phyloP scores from a whole-genome alignment of 1,140 invertebrate genomes.

The Drusus annulatus region DNA sequence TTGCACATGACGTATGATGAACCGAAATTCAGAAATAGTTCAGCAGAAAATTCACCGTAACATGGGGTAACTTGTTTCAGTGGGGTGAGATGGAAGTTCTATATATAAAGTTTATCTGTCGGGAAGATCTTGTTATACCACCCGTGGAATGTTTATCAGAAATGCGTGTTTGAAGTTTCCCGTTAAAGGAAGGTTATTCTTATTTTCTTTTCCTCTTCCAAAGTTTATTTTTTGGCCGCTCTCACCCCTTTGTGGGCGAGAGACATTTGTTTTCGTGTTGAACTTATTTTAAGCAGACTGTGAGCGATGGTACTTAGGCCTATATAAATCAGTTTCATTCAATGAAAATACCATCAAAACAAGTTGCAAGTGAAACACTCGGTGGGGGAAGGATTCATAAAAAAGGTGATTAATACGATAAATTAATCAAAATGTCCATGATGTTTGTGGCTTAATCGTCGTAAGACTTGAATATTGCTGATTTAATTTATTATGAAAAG shows the following conservation, averaged over 20 bases:
- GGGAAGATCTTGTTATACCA: slow-evolving; percentile 57
- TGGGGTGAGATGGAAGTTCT: slow-evolving; percentile 47
- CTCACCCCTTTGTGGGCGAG: slow-evolving; percentile 12
- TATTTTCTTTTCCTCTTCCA: slow-evolving; percentile 2
- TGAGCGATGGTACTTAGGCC: slow-evolving; percentile 2
- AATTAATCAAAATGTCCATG: no score
- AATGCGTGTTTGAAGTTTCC: slow-evolving; percentile 53
- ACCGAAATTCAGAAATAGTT: not conserved
- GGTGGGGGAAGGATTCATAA: no score
- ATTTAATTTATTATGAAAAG: no score
- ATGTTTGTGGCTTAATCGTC: no score
- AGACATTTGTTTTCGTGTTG: slow-evolving; percentile 44
- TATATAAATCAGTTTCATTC: no score
- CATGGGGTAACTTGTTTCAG: slow-evolving; percentile 24
- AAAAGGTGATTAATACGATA: no score
- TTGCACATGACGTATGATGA: slow-evolving; percentile 35
- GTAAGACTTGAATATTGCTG: no score
- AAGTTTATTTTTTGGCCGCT: slow-evolving; percentile 24
- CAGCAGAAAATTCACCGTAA: slow-evolving; percentile 13
- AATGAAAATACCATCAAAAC: no score
- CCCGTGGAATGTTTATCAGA: slow-evolving; percentile 58
- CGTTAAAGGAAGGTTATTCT: slow-evolving; percentile 9
- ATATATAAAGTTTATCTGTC: slow-evolving; percentile 59
- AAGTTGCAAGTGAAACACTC: no score
- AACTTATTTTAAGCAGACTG: slow-evolving; percentile 28